Conservation (phyloP, 2,113 vertebrate genomes). For the Myanophis thanlyinensis region DNA sequence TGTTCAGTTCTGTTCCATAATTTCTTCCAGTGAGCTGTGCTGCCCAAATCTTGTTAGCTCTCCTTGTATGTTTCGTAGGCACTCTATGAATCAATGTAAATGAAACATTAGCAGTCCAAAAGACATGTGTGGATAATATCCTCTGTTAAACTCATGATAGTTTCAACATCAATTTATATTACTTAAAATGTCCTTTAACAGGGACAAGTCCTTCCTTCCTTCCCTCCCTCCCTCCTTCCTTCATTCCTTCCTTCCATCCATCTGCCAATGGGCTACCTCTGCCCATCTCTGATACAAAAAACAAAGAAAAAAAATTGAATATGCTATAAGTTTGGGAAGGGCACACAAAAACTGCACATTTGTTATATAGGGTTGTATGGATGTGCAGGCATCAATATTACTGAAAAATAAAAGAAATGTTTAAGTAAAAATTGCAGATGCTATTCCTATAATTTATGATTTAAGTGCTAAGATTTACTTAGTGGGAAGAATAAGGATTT, state of each 20-base stretch:
- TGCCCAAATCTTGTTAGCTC: too few relatives aligned
- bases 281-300: not conserved
- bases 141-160: too few relatives aligned
- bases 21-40: too few relatives aligned
- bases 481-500: constrained; percentile 52
- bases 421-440: constrained; percentile 28
- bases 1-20: not conserved
- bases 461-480: constrained; percentile 60
- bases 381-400: not conserved
- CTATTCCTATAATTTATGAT: constrained; percentile 33
- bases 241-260: too few relatives aligned
- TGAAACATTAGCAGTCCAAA: too few relatives aligned
- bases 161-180: too few relatives aligned
- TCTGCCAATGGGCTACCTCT: not conserved
- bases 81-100: too few relatives aligned
- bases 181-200: too few relatives aligned
- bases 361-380: not conserved
- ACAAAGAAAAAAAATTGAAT: not conserved
- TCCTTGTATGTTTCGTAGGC: too few relatives aligned
- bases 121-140: too few relatives aligned
- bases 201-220: too few relatives aligned
- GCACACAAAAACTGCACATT: not conserved
- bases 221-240: too few relatives aligned
- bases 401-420: constrained; percentile 40
- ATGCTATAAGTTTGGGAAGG: not conserved